phyloP scores from a whole-genome alignment of 2,797 vertebrate species.

The Oreonectes daqikongensis region DNA sequence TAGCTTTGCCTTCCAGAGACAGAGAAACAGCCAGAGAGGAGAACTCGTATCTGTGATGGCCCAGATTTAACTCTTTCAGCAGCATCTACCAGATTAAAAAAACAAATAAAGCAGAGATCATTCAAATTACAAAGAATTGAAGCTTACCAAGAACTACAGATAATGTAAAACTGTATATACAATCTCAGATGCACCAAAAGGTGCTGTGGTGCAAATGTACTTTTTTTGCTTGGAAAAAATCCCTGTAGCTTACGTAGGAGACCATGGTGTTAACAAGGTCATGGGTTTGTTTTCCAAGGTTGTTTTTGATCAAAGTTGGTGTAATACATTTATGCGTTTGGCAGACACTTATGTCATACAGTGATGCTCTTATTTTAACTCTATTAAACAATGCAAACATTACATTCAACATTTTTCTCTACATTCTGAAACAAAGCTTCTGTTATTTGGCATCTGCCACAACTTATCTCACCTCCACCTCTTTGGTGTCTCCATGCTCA shows the following conservation, averaged over 20 bases:
- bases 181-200: not conserved
- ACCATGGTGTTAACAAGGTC: too few species aligned
- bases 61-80: constrained; percentile 83
- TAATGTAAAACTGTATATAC: too few species aligned
- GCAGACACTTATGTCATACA: not conserved
- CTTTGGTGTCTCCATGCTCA: constrained; percentile 87
- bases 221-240: too few species aligned
- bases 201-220: too few species aligned
- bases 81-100: constrained; percentile 72
- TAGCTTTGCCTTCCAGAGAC: constrained; percentile 86
- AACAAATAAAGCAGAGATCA: too few species aligned
- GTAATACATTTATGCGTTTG: too few species aligned
- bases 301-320: too few species aligned
- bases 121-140: too few species aligned
- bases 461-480: constrained; percentile 78
- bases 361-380: not conserved
- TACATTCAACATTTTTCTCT: not conserved
- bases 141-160: too few species aligned
- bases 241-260: too few species aligned
- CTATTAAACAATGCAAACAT: not conserved
- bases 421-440: not conserved
- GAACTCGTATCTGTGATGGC: constrained; percentile 76
- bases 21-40: constrained; percentile 83
- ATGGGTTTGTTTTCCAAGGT: too few species aligned
- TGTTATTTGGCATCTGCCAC: not conserved